Conservation (phyloP, 1,140 invertebrate genomes). For the Drosophila eugracilis region DNA sequence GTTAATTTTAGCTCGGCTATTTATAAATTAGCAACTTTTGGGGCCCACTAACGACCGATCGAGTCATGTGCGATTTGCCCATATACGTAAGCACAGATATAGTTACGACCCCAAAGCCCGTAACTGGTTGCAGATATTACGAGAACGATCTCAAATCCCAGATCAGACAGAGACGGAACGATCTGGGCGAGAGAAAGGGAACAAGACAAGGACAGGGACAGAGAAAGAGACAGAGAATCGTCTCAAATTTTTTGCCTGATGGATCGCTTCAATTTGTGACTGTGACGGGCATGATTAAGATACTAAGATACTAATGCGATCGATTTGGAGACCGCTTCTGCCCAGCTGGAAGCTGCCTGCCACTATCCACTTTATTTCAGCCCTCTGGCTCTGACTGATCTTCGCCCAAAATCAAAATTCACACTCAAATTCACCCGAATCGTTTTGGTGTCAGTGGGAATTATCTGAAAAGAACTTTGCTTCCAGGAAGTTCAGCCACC, state of each 20-base stretch:
- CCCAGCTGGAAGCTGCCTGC: constrained; percentile 58
- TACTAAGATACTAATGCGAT: constrained; percentile 81
- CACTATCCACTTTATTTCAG: constrained; percentile 30
- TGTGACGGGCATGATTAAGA: constrained; percentile 78
- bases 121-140: constrained; percentile 71
- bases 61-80: constrained; percentile 61
- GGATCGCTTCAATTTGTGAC: constrained; percentile 78
- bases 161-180: constrained; percentile 5
- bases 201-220: neutral
- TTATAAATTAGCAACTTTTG: constrained; percentile 70
- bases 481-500: constrained; percentile 62
- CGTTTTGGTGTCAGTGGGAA: constrained; percentile 35
- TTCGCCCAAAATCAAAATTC: constrained; percentile 37
- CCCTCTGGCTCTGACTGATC: constrained; percentile 27
- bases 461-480: constrained; percentile 37
- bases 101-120: constrained; percentile 62
- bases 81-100: constrained; percentile 75
- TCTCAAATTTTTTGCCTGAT: constrained; percentile 67
- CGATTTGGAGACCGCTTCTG: constrained; percentile 63
- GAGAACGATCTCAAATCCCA: constrained; percentile 25
- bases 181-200: neutral
- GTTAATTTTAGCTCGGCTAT: constrained; percentile 82
- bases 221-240: constrained; percentile 37
- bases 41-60: constrained; percentile 74
- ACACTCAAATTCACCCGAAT: constrained; percentile 58